Percentiles rank a stretch among this genome's conserved stretches.
Evolutionary conservation across 2,888 invertebrate species (phyloP).

Genomic region (Agrotis ipsilon): DNA sequence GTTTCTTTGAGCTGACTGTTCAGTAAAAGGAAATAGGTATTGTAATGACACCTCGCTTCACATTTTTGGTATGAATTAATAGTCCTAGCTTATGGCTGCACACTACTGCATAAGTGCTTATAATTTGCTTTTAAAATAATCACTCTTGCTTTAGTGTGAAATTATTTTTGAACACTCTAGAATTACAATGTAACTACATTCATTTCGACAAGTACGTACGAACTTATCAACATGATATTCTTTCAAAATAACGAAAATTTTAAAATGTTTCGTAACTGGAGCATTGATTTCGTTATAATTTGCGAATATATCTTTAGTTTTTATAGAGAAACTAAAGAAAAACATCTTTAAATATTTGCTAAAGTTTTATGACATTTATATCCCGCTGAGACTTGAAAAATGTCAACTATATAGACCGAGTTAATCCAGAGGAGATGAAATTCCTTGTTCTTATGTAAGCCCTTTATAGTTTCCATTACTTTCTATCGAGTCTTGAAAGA

Average conservation of each 20-base stretch:
- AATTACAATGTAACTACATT: background rate
- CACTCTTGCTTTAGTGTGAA: background rate
- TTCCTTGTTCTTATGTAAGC: conserved; percentile 1
- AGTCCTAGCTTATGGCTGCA: background rate
- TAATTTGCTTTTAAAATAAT: background rate
- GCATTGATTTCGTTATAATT: too few species aligned
- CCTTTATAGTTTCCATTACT: background rate
- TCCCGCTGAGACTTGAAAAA: background rate
- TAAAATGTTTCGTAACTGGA: too few species aligned
- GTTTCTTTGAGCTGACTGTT: background rate
- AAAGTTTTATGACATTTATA: background rate
- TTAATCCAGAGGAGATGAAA: conserved; percentile 3
- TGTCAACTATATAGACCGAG: background rate
- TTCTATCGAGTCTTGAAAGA: background rate
- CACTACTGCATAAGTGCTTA: background rate
- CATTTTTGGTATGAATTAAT: background rate
- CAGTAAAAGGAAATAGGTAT: background rate
- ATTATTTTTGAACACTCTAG: background rate
- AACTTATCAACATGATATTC: background rate
- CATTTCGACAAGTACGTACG: background rate
- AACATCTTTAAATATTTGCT: background rate
- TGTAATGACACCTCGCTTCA: background rate
- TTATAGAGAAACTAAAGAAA: background rate
- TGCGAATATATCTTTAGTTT: background rate
- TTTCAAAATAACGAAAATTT: background rate